phyloP scores from a whole-genome alignment of 2,797 vertebrate species.

The Florisuga fusca region DNA sequence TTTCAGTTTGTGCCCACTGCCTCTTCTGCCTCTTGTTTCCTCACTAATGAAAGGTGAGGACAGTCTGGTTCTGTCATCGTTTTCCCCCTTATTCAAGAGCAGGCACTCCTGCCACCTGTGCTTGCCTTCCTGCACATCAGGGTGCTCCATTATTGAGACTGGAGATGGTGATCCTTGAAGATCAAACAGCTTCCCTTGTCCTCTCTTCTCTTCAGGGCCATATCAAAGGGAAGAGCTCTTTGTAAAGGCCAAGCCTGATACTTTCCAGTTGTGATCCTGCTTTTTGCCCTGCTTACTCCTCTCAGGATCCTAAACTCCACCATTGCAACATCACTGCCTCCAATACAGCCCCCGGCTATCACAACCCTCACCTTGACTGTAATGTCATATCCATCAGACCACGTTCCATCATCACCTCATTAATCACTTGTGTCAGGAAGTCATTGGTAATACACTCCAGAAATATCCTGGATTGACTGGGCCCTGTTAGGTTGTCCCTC shows the following conservation, averaged over 20 bases:
- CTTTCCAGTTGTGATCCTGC: not conserved
- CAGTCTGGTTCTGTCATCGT: not conserved
- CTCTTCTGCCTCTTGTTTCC: not conserved
- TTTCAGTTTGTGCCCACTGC: not conserved
- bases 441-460: not conserved
- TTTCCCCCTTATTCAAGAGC: not conserved
- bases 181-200: not conserved
- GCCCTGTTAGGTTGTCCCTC: not conserved
- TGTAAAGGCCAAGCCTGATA: not conserved
- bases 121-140: not conserved
- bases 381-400: not conserved
- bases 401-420: fast-evolving
- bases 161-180: not conserved
- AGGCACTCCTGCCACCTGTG: not conserved
- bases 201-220: not conserved
- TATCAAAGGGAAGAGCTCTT: not conserved
- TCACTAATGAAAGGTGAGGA: not conserved
- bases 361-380: not conserved
- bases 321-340: not conserved
- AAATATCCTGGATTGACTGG: not conserved
- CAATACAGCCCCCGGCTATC: not conserved
- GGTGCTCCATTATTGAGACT: not conserved
- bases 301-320: not conserved
- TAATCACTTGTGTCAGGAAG: not conserved
- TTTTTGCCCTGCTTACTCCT: not conserved